Evolutionary conservation across 2,888 invertebrate species (phyloP), one percentile per base, ranked within the genome.

Genomic region (Cephus nigrinus): DNA sequence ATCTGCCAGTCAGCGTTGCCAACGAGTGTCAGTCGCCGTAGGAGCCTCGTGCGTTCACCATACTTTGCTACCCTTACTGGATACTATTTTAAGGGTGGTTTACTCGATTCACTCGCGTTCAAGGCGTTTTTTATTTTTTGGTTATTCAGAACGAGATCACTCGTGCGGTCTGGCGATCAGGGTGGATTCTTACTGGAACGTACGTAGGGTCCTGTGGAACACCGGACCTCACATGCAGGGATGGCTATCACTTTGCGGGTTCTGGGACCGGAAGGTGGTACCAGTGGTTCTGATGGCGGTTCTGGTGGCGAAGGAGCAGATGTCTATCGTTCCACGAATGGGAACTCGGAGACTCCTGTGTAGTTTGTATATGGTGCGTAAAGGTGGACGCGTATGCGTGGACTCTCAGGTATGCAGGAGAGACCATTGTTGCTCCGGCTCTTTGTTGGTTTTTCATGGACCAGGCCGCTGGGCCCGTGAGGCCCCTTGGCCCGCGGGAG

Each of bases 371-470:
- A 9, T 71, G 31, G 71, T 71, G 31, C 12, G 31, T 31, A 71
- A 31, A 23, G 71, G 33, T 31, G 23, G 1, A 71, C 71, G 71
- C 71, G 71, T 71, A 71, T 31, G 33, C 15, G 33, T 32, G 12
- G 71, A 55, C 71, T 71, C 32, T 71, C 72, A 69, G 69, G 55
- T 69, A 76, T 77, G 71, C 72, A 34, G 31, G 79, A 77, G 79
- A 75, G 76, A 78, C 80, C 40, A 81, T 84, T 83, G 82, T 82
- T 78, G 80, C 76, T 69, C 75, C 74, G 81, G 78, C 80, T 84
- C 86, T 88, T 89, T 88, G 89, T 89, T 88, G 86, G 86, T 88
- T 88, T 88, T 87, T 85, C 87, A 84, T 81, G 84, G 82, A 82
- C 82, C 30, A 4, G 35, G 4, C 31, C 12, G 68, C n/a, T 40